Base-by-base conservation (phyloP, 1,140 invertebrate genomes). In the Oreohelix idahoensis region DNA sequence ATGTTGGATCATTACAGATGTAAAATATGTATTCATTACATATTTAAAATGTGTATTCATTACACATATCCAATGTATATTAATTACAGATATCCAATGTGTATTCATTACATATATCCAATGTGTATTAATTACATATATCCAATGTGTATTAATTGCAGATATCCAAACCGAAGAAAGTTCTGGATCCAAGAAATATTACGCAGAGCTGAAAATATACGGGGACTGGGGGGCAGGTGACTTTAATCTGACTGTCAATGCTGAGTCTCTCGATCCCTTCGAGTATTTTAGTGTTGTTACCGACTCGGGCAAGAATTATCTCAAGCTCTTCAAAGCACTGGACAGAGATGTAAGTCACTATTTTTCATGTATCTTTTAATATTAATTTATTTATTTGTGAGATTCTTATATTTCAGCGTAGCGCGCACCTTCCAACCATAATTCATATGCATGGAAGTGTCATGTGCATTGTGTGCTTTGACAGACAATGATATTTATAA, bases 321-420 rank as follows among this genome's bases (percentile, higher is more conserved):
- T 73, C 8, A 35, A 36, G 11, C 36, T 73, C 8, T 23, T 11
- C 70, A 73, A 39, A 26, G 5, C 29, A 13, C 29, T 73, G 70
- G 70, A 73, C 70, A 73, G 70, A 73, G 70, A 73, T 73, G 70
- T 73, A 73, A 32, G 70, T 36, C n/a, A n/a, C n/a, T n/a, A n/a
- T n/a, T n/a, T n/a, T n/a, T n/a, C n/a, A n/a, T n/a, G n/a, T n/a
- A n/a, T n/a, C n/a, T n/a, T n/a, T n/a, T n/a, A n/a, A n/a, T n/a
- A n/a, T n/a, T n/a, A n/a, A n/a, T n/a, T n/a, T n/a, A n/a, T n/a
- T n/a, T n/a, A n/a, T n/a, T n/a, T n/a, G n/a, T n/a, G n/a, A n/a
- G n/a, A n/a, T n/a, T n/a, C n/a, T n/a, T n/a, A n/a, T n/a, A n/a
- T n/a, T n/a, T n/a, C n/a, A n/a, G n/a, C n/a, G n/a, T n/a, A n/a